Percentiles rank a stretch among this genome's conserved stretches.
These are phyloP conservation scores for Osedax frankpressi DNA, from an alignment of 2,888 invertebrate species.

Conservation along the genomic window DNA sequence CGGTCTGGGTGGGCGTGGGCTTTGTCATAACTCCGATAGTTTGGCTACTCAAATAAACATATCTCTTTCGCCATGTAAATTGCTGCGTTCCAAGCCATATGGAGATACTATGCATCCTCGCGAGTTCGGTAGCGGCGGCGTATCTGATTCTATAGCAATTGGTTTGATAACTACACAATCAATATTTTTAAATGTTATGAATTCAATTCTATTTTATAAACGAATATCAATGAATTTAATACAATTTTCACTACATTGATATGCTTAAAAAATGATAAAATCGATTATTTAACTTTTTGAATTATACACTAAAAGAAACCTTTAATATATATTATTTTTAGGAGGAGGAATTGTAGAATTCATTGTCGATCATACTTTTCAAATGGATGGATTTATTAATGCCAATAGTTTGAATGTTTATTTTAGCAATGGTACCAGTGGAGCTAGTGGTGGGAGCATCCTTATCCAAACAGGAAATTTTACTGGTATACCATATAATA, in stretches of 20 bases:
- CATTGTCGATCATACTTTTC: constrained; percentile 26
- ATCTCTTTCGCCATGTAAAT: constrained; percentile 24
- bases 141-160: constrained; percentile 30
- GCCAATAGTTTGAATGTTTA: constrained; percentile 28
- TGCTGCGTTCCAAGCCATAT: constrained; percentile 30
- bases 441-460: constrained; percentile 25
- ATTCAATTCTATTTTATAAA: no score
- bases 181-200: no score
- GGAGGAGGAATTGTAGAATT: constrained; percentile 31
- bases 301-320: no score
- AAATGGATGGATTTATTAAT: constrained; percentile 31
- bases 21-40: constrained; percentile 25
- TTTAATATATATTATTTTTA: no score
- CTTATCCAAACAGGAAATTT: constrained; percentile 22
- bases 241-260: no score
- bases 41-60: no score
- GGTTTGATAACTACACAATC: constrained; percentile 23
- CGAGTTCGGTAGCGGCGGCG: constrained; percentile 32
- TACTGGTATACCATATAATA: no score
- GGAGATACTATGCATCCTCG: constrained; percentile 30
- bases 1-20: constrained; percentile 32
- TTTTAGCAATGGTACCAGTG: constrained; percentile 12
- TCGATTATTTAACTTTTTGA: constrained; percentile 20
- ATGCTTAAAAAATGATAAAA: no score
- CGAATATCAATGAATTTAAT: no score